Base-by-base conservation (phyloP, 2,888 invertebrate genomes). In the Dasysyrphus albostriatus region DNA sequence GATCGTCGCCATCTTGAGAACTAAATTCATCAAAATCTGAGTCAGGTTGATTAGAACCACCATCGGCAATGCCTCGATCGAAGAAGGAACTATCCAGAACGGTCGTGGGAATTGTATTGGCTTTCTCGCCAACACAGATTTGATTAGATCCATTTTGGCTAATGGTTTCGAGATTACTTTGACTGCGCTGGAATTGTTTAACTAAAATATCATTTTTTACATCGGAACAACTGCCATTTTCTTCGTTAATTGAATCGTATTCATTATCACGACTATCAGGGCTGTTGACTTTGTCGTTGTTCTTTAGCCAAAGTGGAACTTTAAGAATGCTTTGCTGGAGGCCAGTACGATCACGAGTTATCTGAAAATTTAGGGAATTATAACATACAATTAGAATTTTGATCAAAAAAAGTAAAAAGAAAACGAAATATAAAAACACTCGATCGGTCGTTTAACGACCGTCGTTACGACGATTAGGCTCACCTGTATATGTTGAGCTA, bases 271-370 rank as follows among this genome's bases (percentile, higher is more conserved):
- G 80, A 88, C 69, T 89, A 32, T 88, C 65, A 8, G 88, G 89
- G 14, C 73, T 87, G 70, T 88, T 88, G 0, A 89, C 88, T 85
- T 91, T 91, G 59, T 93, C 92, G 56, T 91, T 91, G 88, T 91
- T 92, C 89, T 93, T 93, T n/a, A 93, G 89, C 92, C 93, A 93
- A n/a, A 92, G 90, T 49, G 92, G 92, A 89, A 96, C 96, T 93
- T 96, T 97, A 2, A 97, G 93, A 89, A 97, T 95, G 90, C 97
- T 97, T 91, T 97, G 97, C 90, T 97, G 97, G 54, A 97, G 93
- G 5, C 97, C 98, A 90, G 98, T 97, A 90, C 98, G 97, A 92
- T 98, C 98, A 89, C 98, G 95, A 0, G 97, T 95, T 19, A 97
- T 95, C 90, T 92, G 56, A 0, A 85, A 83, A 51, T 0, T 82